Base-by-base conservation (phyloP, 1,140 invertebrate species). In the Drosophila melanica region DNA sequence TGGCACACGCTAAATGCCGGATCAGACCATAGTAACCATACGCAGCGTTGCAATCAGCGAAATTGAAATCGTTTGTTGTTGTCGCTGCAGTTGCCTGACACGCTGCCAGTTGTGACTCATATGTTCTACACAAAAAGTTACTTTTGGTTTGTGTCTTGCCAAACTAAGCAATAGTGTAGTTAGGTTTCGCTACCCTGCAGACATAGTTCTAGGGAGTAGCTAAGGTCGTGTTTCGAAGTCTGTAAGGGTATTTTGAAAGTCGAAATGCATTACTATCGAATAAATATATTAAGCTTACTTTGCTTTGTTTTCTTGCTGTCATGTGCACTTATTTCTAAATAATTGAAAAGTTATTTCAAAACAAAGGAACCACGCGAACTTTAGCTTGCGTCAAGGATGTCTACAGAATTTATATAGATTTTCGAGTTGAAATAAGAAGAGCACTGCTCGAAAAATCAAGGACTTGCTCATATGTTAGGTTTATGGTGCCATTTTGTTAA, bases 401-500 rank as follows among this genome's bases (percentile, higher is more conserved):
- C 75, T 75, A 65, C 11, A 41, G 79, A 74, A 81, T 81, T 60
- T 81, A 77, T 81, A 68, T 77, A 63, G 54, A 81, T 51, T 59
- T 59, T 37, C 4, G 6, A 10, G 11, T 23, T 30, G 54, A 50
- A 63, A 53, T 63, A 42, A 23, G 18, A 54, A 53, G 27, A 72
- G 67, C 7, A 33, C 67, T 73, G 55, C 68, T 60, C 44, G 35
- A 63, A 75, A 82, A 89, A 84, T 89, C 79, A 84, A 87, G 84
- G 67, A 65, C 81, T 84, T 74, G 58, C 77, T 87, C 84, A 84
- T 89, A 89, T 89, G 79, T 87, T 89, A 84, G 79, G 79, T 89
- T 89, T 89, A 89, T 84, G 77, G 80, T 78, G 70, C 84, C 77
- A 89, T 89, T 89, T 89, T 82, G 79, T 89, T 89, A 89, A 89